These are phyloP conservation scores for Berghia stephanieae DNA, from an alignment of 1,140 invertebrate genomes.

Conservation along the genomic window DNA sequence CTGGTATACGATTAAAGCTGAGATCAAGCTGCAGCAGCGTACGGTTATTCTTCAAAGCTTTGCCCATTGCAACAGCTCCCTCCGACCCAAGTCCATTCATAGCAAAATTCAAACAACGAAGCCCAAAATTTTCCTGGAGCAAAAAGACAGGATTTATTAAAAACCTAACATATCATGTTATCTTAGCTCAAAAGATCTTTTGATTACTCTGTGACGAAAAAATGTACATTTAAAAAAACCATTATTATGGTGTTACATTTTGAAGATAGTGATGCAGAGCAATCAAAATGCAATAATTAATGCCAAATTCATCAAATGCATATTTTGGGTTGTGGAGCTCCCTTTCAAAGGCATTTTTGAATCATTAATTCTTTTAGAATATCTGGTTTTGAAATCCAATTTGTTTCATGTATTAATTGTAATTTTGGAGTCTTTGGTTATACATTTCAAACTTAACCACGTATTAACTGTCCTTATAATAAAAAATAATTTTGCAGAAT, in stretches of 20 bases:
- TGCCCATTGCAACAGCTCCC: constrained; percentile 51
- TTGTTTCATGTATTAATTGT: too few species aligned
- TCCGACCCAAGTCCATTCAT: constrained; percentile 57
- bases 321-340: too few species aligned
- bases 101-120: constrained; percentile 50
- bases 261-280: not conserved
- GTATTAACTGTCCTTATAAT: too few species aligned
- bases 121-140: constrained; percentile 55
- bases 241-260: not conserved
- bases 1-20: constrained; percentile 53
- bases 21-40: constrained; percentile 54
- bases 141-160: constrained; percentile 10
- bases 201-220: not conserved
- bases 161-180: too few species aligned
- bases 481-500: too few species aligned
- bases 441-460: too few species aligned
- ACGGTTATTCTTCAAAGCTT: constrained; percentile 55
- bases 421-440: too few species aligned
- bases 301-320: too few species aligned
- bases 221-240: not conserved
- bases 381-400: too few species aligned
- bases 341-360: too few species aligned
- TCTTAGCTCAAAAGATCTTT: too few species aligned
- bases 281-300: not conserved
- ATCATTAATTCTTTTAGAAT: too few species aligned